These are phyloP conservation scores for Rotaria magnacalcarata DNA, from an alignment of 2,888 invertebrate genomes.

Conservation along the genomic window DNA sequence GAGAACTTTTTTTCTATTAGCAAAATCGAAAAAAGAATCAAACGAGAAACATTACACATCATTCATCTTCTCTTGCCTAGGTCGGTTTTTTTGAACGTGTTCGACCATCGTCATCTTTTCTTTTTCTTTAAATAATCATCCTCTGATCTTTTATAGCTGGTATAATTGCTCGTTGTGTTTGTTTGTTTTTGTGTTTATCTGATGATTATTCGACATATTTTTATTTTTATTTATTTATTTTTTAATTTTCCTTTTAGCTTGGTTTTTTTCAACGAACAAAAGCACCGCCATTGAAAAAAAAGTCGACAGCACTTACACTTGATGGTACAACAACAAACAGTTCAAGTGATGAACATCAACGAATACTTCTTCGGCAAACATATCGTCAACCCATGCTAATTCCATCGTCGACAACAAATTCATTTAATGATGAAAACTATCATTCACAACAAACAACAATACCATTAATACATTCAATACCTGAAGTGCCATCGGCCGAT, in stretches of 20 bases:
- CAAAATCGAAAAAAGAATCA: neutral
- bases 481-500: neutral
- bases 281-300: constrained; percentile 21
- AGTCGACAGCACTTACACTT: neutral
- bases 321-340: constrained; percentile 31
- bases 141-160: neutral
- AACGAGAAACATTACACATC: neutral
- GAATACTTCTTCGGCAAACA: neutral
- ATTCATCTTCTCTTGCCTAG: neutral
- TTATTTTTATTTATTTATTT: too few species aligned
- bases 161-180: constrained; percentile 15
- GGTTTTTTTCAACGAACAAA: constrained; percentile 32
- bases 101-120: neutral
- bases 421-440: neutral
- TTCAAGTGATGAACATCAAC: constrained; percentile 35
- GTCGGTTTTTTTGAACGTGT: neutral
- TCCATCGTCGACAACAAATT: neutral
- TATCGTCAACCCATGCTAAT: neutral
- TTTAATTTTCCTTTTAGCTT: neutral
- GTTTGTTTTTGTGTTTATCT: neutral
- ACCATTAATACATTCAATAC: constrained; percentile 22
- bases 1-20: too few species aligned
- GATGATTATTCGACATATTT: neutral
- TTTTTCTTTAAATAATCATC: neutral
- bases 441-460: neutral